Evolutionary conservation across 1,140 invertebrate genomes (phyloP).

Genomic region (Prorops nasuta): DNA sequence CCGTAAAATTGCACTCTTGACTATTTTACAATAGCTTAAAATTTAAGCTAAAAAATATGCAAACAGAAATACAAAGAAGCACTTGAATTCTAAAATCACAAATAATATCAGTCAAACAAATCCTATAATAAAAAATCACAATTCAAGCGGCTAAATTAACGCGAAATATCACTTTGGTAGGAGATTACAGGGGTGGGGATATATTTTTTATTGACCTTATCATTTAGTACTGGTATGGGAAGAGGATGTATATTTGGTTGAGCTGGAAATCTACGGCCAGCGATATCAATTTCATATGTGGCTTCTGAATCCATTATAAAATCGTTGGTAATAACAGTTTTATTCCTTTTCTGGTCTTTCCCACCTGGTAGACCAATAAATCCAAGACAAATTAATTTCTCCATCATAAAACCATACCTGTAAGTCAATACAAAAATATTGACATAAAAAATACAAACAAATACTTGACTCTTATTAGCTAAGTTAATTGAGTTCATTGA

Average conservation of each 20-base stretch:
- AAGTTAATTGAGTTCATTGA: constrained; percentile 1
- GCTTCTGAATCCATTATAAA: constrained; percentile 64
- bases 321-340: constrained; percentile 59
- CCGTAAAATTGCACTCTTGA: no score
- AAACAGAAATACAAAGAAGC: no score
- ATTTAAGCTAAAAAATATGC: no score
- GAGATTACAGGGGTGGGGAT: constrained; percentile 36
- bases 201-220: constrained; percentile 40
- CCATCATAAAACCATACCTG: constrained; percentile 66
- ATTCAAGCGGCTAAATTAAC: no score
- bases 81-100: no score
- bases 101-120: no score
- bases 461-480: constrained; percentile 4
- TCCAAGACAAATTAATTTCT: constrained; percentile 66
- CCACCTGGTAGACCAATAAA: constrained; percentile 60
- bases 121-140: no score
- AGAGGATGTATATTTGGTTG: constrained; percentile 64
- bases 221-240: constrained; percentile 34
- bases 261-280: constrained; percentile 62
- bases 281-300: constrained; percentile 68
- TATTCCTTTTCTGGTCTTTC: constrained; percentile 11
- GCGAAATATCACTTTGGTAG: constrained; percentile 33
- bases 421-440: constrained; percentile 26
- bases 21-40: no score
- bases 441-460: not conserved